Percentiles rank a stretch among this genome's conserved stretches.
Evolutionary conservation across 2,888 invertebrate genomes (phyloP).

Genomic region (Scaeva pyrastri): DNA sequence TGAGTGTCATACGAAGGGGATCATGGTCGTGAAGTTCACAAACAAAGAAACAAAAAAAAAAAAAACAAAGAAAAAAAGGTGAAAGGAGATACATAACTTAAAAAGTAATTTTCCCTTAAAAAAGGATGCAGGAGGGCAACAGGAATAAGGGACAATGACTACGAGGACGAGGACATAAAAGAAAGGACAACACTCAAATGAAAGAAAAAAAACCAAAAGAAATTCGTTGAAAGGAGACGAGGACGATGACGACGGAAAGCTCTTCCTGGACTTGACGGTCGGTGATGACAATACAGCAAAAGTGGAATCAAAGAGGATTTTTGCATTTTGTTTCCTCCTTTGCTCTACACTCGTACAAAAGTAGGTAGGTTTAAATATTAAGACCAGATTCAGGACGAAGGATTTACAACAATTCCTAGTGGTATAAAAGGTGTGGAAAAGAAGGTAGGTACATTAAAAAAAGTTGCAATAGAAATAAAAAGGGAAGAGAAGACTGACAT

Average conservation of each 20-base stretch:
- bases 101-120: constrained; percentile 65
- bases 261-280: constrained; percentile 47
- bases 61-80: constrained; percentile 31
- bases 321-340: constrained; percentile 59
- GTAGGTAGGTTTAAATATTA: too few relatives aligned
- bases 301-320: constrained; percentile 65
- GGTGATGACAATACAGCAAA: constrained; percentile 44
- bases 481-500: neutral
- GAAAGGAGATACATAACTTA: constrained; percentile 56
- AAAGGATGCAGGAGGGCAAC: constrained; percentile 58
- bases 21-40: constrained; percentile 42
- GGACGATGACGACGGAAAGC: constrained; percentile 29
- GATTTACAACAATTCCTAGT: constrained; percentile 56
- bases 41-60: constrained; percentile 8
- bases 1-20: constrained; percentile 49
- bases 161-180: neutral
- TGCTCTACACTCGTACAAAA: neutral
- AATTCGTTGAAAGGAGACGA: constrained; percentile 8
- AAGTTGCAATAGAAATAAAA: constrained; percentile 1
- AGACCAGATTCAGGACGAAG: constrained; percentile 45
- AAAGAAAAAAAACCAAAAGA: neutral
- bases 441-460: neutral
- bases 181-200: constrained; percentile 20
- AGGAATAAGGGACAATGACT: too few relatives aligned
- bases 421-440: constrained; percentile 46